Base-by-base conservation (phyloP, 2,113 vertebrate species). In the Ophiodon elongatus region DNA sequence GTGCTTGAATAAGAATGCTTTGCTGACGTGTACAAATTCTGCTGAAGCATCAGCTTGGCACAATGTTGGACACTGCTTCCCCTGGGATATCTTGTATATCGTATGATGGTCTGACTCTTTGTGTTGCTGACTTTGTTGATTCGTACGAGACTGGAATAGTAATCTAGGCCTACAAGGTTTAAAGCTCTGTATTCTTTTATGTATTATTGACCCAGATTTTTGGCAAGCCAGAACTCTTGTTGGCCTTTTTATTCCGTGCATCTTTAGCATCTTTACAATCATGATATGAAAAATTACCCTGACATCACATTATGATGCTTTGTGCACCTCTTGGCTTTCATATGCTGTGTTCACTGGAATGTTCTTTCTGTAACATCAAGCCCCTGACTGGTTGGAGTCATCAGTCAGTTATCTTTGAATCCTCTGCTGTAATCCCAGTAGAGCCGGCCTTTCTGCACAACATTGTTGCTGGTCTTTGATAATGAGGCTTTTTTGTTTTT, bases 41-140 rank as follows among this genome's bases (percentile, higher is more conserved):
- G 76, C 80, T 11, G 37, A 79, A 78, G 66, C 63, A 66, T 70
- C 33, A 43, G 3, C 73, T 76, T 27, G 67, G 68, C 85, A 43
- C 63, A n/a, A 1, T 8, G 84, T 13, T 67, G 79, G 75, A 73
- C 66, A 47, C 70, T n/a, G 56, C 72, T 78, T 81, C 85, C 70
- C 70, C 43, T 31, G 69, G 59, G 84, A 78, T 63, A 6, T 56
- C 37, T 74, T 81, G 64, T 63, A 67, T 71, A 78, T 83, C 60
- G 25, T 67, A 54, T 83, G 76, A 85, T 83, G 50, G 50, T 54
- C 65, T 39, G 31, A 71, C 33, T 71, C 45, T 77, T 63, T 79
- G 47, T 86, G 68, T 74, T 89, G 83, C 80, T 85, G 88, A 85
- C 73, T 85, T 72, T 69, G 83, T 73, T 75, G 73, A 85, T 83